These are phyloP conservation scores for Heliconius hortense DNA, from an alignment of 2,888 invertebrate genomes.

Conservation along the genomic window DNA sequence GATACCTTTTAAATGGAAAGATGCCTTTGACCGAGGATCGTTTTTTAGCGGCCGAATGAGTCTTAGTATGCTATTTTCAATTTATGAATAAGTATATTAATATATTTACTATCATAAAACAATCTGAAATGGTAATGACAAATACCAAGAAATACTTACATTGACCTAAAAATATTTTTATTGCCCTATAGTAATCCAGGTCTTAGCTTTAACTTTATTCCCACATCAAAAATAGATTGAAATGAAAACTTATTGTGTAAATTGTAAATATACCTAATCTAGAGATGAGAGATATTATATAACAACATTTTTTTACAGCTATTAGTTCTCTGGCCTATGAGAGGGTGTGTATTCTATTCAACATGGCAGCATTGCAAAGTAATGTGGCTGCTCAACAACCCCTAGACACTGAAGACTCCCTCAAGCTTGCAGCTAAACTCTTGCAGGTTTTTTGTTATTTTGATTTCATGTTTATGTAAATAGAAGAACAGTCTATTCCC, in stretches of 20 bases:
- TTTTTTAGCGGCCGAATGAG: constrained; percentile 96
- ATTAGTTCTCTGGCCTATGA: constrained; percentile 95
- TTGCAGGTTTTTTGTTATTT: constrained; percentile 85
- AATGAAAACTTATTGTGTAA: background rate
- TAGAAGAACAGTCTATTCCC: no score
- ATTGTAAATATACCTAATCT: background rate
- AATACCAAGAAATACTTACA: background rate
- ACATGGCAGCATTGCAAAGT: constrained; percentile 97
- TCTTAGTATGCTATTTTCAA: constrained; percentile 85
- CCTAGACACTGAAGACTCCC: constrained; percentile 94
- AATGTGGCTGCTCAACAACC: constrained; percentile 92
- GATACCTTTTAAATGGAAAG: constrained; percentile 99
- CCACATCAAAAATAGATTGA: background rate
- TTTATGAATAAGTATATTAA: constrained; percentile 2
- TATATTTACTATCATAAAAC: background rate
- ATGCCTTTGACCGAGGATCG: constrained; percentile 98
- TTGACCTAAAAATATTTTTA: background rate
- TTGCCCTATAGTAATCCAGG: background rate
- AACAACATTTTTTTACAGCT: constrained; percentile 78
- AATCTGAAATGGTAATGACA: background rate
- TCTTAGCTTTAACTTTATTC: background rate
- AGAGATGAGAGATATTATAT: background rate
- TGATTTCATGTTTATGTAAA: background rate
- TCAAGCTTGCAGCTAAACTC: constrained; percentile 95
- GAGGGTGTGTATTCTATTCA: constrained; percentile 96